phyloP scores from a whole-genome alignment of 1,140 invertebrate species.

The Hylyphantes graminicola region DNA sequence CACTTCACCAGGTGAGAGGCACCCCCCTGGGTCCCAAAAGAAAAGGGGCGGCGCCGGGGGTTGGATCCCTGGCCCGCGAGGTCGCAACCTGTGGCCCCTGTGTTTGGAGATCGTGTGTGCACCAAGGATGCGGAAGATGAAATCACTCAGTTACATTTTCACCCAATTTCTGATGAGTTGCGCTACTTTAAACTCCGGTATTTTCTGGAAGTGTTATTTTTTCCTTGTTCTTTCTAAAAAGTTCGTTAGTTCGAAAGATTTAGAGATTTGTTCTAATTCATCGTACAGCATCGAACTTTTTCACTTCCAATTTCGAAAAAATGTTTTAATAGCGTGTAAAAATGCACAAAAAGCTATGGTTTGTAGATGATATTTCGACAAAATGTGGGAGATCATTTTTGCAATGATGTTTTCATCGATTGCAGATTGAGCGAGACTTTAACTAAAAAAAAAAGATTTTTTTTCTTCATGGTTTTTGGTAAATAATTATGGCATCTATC shows the following conservation, averaged over 20 bases:
- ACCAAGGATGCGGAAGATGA: background rate
- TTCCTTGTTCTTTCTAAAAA: background rate
- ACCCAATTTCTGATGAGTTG: background rate
- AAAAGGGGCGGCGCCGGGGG: conserved; percentile 44
- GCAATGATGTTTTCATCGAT: too few species aligned
- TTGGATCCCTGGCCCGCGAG: conserved; percentile 29
- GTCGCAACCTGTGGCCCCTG: conserved; percentile 55
- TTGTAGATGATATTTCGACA: too few species aligned
- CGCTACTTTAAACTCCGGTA: background rate
- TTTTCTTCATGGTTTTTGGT: too few species aligned
- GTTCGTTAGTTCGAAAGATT: background rate
- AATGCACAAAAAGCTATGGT: too few species aligned
- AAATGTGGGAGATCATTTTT: too few species aligned
- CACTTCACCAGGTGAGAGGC: conserved; percentile 44
- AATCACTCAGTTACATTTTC: background rate
- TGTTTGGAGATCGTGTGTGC: conserved; percentile 58
- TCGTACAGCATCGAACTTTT: too few species aligned
- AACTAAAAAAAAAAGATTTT: too few species aligned
- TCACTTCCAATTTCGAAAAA: too few species aligned
- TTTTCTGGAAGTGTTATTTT: background rate
- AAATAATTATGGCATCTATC: too few species aligned
- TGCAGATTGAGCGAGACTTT: too few species aligned
- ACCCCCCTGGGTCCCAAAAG: conserved; percentile 44
- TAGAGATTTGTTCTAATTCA: background rate
- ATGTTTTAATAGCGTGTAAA: too few species aligned